Percentiles rank a stretch among this genome's conserved stretches.
Evolutionary conservation across 2,888 invertebrate species (phyloP).

Genomic region (Drosophila incognita): DNA sequence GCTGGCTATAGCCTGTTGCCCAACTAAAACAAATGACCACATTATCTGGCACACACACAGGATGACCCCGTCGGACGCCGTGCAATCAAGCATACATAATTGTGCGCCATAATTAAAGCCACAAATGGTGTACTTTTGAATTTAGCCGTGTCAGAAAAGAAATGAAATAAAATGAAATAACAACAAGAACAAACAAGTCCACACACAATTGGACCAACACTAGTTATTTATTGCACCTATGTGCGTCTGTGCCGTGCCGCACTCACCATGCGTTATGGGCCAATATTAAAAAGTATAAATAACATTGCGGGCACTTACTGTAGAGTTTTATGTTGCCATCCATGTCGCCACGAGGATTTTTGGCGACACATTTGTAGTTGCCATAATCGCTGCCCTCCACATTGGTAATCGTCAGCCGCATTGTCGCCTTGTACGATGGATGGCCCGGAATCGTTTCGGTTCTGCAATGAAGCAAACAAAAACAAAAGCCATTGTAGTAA

Average conservation of each 20-base stretch:
- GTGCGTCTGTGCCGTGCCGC: not conserved
- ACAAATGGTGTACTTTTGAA: slow-evolving; percentile 66
- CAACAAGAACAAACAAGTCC: not conserved
- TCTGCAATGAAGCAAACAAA: slow-evolving; percentile 66
- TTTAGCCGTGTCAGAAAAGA: slow-evolving; percentile 29
- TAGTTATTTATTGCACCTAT: slow-evolving; percentile 53
- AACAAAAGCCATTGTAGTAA: slow-evolving; percentile 7
- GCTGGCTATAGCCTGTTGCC: slow-evolving; percentile 24
- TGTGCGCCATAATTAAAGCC: slow-evolving; percentile 72
- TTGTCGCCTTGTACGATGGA: slow-evolving; percentile 94
- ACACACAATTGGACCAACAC: slow-evolving; percentile 27
- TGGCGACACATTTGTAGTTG: slow-evolving; percentile 93
- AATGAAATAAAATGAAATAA: not conserved
- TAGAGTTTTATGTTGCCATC: slow-evolving; percentile 95
- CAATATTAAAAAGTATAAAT: slow-evolving; percentile 73
- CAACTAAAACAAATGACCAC: slow-evolving; percentile 46
- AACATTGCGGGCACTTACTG: slow-evolving; percentile 88
- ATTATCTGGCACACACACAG: slow-evolving; percentile 38
- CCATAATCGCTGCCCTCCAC: slow-evolving; percentile 93
- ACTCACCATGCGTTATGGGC: slow-evolving; percentile 19
- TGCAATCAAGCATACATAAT: slow-evolving; percentile 39
- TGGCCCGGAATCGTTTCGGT: slow-evolving; percentile 90
- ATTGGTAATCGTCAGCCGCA: slow-evolving; percentile 93
- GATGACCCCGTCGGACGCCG: slow-evolving; percentile 13
- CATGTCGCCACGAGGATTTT: slow-evolving; percentile 95